A percentile compares a stretch with the other conserved stretches of the same genome.
Conservation (phyloP, 2,113 vertebrate genomes). For the Phylloscopus trochilus region DNA sequence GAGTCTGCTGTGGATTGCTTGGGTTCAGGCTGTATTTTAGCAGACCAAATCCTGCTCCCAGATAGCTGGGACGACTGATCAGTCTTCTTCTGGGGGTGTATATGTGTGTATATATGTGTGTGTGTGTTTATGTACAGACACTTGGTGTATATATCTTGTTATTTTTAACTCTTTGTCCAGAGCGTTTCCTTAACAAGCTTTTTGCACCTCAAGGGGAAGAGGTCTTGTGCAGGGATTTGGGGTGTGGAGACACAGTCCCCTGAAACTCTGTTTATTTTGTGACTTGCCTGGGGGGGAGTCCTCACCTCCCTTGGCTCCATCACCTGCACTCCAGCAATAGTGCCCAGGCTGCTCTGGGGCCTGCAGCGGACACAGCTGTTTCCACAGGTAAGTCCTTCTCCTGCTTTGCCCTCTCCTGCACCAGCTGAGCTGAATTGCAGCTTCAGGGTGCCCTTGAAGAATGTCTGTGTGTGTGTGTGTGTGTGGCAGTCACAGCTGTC, state of each 20-base stretch:
- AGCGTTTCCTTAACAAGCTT: background rate
- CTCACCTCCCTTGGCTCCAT: background rate
- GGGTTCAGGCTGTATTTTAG: background rate
- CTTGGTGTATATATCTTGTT: background rate
- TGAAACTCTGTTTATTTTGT: background rate
- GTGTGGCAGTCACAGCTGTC: background rate
- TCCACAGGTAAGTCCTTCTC: background rate
- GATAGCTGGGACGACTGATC: background rate
- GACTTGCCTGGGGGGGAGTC: background rate
- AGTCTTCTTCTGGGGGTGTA: accelerated
- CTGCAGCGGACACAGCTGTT: background rate
- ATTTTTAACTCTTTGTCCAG: background rate
- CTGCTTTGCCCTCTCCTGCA: background rate
- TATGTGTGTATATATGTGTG: accelerated
- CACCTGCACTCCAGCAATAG: background rate
- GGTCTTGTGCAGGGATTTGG: background rate
- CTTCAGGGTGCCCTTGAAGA: background rate
- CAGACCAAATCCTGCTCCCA: background rate
- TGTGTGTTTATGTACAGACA: background rate
- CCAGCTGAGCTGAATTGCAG: background rate
- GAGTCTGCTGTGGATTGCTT: background rate
- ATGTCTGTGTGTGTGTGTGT: background rate
- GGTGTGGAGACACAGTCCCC: background rate
- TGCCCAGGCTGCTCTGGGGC: background rate
- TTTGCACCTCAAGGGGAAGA: background rate